Conservation (phyloP, 2,888 invertebrate species). For the Auanema freiburgensis region DNA sequence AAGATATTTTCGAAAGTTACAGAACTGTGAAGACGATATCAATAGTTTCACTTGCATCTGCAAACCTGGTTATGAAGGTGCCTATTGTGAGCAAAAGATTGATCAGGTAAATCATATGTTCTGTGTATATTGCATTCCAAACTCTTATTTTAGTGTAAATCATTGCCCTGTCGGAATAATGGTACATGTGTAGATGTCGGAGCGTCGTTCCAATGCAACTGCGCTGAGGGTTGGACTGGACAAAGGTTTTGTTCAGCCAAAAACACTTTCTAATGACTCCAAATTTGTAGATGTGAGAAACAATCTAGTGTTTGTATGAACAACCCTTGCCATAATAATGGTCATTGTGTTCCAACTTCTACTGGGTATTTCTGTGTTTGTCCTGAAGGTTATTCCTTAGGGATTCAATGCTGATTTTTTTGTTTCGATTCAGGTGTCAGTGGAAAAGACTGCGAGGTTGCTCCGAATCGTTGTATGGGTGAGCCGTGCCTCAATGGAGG, state of each 20-base stretch:
- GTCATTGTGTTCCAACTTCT: conserved; percentile 84
- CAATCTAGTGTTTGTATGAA: conserved; percentile 85
- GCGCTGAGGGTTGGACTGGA: conserved; percentile 67
- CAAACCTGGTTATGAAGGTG: conserved; percentile 83
- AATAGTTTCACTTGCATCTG: conserved; percentile 78
- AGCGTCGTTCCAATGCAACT: conserved; percentile 89
- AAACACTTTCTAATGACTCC: no score
- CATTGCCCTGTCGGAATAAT: conserved; percentile 83
- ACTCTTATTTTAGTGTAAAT: conserved; percentile 74
- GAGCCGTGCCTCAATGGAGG: conserved; percentile 94
- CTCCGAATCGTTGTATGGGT: conserved; percentile 89
- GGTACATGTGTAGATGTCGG: conserved; percentile 65
- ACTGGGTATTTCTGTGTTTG: conserved; percentile 84
- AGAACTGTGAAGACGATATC: conserved; percentile 80
- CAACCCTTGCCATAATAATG: conserved; percentile 89
- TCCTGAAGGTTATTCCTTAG: conserved; percentile 43
- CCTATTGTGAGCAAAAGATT: conserved; percentile 75
- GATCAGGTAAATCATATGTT: conserved; percentile 37
- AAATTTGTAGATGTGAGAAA: conserved; percentile 73
- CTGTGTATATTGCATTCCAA: conserved; percentile 61
- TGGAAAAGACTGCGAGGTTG: conserved; percentile 93
- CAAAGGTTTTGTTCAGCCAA: conserved; percentile 20
- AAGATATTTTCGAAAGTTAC: conserved; percentile 62
- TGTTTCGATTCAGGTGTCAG: conserved; percentile 79
- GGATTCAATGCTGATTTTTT: background rate